Evolutionary conservation across 2,113 vertebrate genomes (phyloP), one percentile per base, ranked within the genome.

Genomic region (Ameiurus melas): DNA sequence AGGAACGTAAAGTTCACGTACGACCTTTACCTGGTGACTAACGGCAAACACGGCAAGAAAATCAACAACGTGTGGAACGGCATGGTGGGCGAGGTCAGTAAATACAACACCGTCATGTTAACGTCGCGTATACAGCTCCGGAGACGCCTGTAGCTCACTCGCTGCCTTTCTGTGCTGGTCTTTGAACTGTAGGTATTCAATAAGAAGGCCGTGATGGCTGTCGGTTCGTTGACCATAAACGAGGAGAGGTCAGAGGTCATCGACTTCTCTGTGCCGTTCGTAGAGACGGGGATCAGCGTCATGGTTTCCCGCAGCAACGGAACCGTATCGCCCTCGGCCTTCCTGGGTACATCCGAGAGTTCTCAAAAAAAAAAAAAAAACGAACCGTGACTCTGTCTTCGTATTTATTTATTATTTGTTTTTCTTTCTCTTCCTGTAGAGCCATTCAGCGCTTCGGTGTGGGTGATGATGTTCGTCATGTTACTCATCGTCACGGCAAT

Each of bases 381-480:
- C 0, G 0, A 30, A 84, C 87, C 89, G 87, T 77, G 89, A 86
- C 90, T 93, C 85, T 92, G 90, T 93, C 89, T 93, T 92, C 91
- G 90, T 92, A 92, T 90, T 80, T 90, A 88, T 91, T 87, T 88
- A 89, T 80, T 90, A 88, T 91, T 87, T 89, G 88, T 90, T 89
- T 87, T 77, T 89, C 90, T 86, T 64, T 79, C 60, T 84, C 86
- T 83, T 86, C 7, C 86, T 82, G 73, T 95, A 99, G 98, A 99
- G 90, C 98, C 98, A 16, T 99, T 99, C 96, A 99, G 98, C 90
- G 98, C 98, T 73, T 99, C 97, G 0, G 98, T 99, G 89, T 99
- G 98, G 98, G 98, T 99, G 94, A 99, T 99, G 98, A 99, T 99
- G 98, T 99, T 99, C 90, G 98, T 99, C 91, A 99, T 99, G 97